Evolutionary conservation across 2,888 invertebrate genomes (phyloP).

Genomic region (Augochlorella aurata): DNA sequence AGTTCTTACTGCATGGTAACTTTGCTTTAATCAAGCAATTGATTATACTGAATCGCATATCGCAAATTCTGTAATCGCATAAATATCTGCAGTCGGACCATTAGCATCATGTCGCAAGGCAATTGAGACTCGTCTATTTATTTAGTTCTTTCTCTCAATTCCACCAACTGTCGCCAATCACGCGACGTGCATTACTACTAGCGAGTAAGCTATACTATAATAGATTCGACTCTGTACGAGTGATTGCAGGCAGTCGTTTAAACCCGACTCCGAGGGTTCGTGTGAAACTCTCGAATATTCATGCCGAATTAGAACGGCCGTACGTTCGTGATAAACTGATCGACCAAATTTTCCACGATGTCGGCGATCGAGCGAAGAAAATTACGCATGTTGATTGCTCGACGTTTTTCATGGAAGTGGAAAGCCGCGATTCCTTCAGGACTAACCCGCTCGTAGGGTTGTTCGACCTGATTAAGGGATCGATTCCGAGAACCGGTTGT

Average conservation of each 20-base stretch:
- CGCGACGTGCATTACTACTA: not conserved
- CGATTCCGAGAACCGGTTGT: not conserved
- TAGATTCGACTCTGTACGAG: not conserved
- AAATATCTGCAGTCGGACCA: not conserved
- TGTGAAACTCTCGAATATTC: not conserved
- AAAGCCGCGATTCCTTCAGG: not conserved
- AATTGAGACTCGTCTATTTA: not conserved
- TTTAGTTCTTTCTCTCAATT: not conserved
- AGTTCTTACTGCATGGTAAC: no score
- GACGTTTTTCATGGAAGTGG: not conserved
- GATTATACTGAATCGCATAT: no score
- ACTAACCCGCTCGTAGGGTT: not conserved
- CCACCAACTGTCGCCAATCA: not conserved
- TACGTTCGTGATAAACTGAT: not conserved
- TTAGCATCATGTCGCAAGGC: not conserved
- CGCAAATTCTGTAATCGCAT: not conserved
- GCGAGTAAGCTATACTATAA: not conserved
- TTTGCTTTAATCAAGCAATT: no score
- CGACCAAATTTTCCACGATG: not conserved
- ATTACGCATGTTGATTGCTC: constrained; percentile 5
- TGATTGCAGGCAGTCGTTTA: not conserved
- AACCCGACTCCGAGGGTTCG: not conserved
- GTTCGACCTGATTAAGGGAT: constrained; percentile 2
- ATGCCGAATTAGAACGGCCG: not conserved
- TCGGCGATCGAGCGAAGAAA: constrained; percentile 2